phyloP scores from a whole-genome alignment of 2,797 vertebrate species.

The Pantherophis vulpinus region DNA sequence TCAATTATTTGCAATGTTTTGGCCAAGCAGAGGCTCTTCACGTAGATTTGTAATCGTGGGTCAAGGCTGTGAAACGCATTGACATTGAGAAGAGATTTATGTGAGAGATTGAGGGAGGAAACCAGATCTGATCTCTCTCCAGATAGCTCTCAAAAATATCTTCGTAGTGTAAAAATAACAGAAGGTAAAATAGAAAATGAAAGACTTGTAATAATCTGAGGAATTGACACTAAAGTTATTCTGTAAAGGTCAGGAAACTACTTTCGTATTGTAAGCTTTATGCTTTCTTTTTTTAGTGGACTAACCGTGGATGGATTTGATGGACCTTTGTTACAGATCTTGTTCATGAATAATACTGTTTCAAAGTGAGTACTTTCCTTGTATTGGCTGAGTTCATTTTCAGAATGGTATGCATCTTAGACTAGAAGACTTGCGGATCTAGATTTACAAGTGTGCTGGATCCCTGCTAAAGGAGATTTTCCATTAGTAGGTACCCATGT shows the following conservation, averaged over 20 bases:
- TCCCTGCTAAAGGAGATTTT: not conserved
- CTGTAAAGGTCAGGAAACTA: not conserved
- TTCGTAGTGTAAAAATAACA: not conserved
- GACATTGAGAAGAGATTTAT: not conserved
- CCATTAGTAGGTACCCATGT: not conserved
- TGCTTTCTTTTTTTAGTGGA: conserved; percentile 74
- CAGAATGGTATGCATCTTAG: not conserved
- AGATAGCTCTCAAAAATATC: not conserved
- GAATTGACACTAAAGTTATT: not conserved
- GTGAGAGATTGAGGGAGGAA: not conserved
- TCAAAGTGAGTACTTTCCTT: conserved; percentile 85
- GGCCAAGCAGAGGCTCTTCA: not conserved
- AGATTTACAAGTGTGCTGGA: not conserved
- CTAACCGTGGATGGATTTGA: conserved; percentile 82
- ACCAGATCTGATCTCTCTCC: not conserved
- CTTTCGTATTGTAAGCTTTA: not conserved
- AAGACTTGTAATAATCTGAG: not conserved
- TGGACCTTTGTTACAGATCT: conserved; percentile 90
- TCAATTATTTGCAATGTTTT: not conserved
- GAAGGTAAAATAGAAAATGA: not conserved
- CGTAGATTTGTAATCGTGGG: not conserved
- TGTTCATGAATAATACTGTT: conserved; percentile 90
- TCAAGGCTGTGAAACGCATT: not conserved
- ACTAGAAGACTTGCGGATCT: not conserved
- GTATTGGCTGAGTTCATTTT: not conserved